Evolutionary conservation across 2,797 vertebrate genomes (phyloP), one percentile per base, ranked within the genome.

Genomic region (Crenuchus spilurus): DNA sequence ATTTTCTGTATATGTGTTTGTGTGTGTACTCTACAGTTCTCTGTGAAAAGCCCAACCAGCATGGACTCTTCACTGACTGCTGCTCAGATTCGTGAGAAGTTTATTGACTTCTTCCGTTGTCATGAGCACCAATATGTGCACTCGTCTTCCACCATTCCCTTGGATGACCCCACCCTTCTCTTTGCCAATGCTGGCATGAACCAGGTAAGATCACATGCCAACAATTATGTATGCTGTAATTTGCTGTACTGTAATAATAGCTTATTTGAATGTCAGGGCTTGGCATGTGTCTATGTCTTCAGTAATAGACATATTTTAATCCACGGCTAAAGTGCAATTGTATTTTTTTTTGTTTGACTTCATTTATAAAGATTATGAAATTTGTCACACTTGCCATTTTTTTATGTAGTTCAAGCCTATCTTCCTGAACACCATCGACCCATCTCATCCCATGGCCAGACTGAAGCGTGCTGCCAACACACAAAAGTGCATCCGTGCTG

Each of bases 151-250:
- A 95, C 93, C 41, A 86, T 99, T 76, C 98, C 98, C 0, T 74
- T 99, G 88, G 97, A 99, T 5, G 98, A 99, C 77, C 97, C 98
- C 82, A 99, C 97, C 0, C 90, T 99, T 84, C 97, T 99, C 9
- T 99, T 99, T 39, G 95, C 98, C 84, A 99, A 99, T 0, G 98
- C 98, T 0, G 98, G 98, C 83, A 99, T 99, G 98, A 99, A 99
- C 85, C 97, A 99, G 96, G 97, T 99, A 88, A 44, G n/a, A 20
- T n/a, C n/a, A n/a, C n/a, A n/a, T n/a, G 16, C 7, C 46, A 57
- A n/a, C 6, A 2, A 16, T 30, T n/a, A 42, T 51, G 10, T 55
- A 30, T 37, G 6, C 42, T 3, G 10, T 49, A 49, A 39, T 39
- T 28, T n/a, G 20, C 24, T 2, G 4, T 9, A 41, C 35, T 6